Evolutionary conservation across 2,113 vertebrate species (phyloP).

Genomic region (Microcebus lehilahytsara): DNA sequence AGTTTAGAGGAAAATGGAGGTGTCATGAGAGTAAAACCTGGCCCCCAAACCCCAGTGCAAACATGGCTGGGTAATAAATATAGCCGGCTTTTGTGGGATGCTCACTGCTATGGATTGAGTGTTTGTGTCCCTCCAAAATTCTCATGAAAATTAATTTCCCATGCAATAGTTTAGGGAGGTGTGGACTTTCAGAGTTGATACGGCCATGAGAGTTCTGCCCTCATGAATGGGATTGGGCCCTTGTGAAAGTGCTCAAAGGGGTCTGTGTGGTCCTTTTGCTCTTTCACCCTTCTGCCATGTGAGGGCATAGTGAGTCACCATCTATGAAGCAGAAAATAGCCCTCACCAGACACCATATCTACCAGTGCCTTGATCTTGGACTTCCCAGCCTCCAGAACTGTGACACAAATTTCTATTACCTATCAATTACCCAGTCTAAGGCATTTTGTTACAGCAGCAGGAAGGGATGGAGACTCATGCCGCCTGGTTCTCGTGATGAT

Average conservation of each 20-base stretch:
- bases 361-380: background rate
- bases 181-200: too few relatives aligned
- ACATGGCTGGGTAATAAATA: rapidly evolving
- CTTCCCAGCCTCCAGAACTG: background rate
- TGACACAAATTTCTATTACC: background rate
- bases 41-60: rapidly evolving
- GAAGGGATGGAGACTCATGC: background rate
- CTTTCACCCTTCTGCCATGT: background rate
- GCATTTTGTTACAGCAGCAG: background rate
- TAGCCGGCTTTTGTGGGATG: too few relatives aligned
- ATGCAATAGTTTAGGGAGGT: background rate
- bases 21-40: background rate
- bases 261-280: background rate
- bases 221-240: background rate
- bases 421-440: background rate
- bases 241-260: background rate
- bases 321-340: background rate
- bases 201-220: background rate
- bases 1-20: background rate
- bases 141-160: background rate
- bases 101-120: background rate
- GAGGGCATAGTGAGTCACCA: background rate
- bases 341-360: background rate
- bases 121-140: background rate
- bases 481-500: background rate